phyloP scores from a whole-genome alignment of 2,888 invertebrate genomes.

The Lutraria lutraria region DNA sequence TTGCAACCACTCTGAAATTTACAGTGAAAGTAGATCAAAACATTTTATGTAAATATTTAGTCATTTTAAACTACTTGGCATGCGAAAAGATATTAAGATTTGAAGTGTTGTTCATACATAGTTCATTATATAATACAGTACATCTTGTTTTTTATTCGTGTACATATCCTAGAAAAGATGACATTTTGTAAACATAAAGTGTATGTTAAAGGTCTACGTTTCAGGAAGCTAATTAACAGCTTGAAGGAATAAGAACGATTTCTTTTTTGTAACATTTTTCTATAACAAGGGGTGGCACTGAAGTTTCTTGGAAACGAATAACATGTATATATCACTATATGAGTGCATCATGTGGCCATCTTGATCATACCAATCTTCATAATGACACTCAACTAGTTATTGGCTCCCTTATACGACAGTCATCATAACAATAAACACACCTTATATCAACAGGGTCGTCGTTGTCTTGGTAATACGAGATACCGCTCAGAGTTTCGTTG shows the following conservation, averaged over 20 bases:
- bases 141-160: background rate
- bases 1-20: background rate
- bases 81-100: background rate
- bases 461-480: background rate
- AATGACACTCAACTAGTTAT: background rate
- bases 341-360: no score
- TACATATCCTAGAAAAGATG: background rate
- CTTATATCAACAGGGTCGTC: conserved; percentile 27
- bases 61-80: background rate
- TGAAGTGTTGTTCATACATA: background rate
- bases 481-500: background rate
- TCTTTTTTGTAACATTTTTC: background rate
- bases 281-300: background rate
- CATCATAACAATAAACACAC: background rate
- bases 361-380: background rate
- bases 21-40: background rate
- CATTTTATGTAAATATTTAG: background rate
- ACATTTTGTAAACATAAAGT: background rate
- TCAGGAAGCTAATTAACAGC: background rate
- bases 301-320: background rate
- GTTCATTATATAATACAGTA: background rate
- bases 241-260: background rate
- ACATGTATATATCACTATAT: background rate
- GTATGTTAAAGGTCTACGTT: no score
- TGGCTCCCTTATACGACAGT: background rate